phyloP scores from a whole-genome alignment of 2,888 invertebrate genomes.

The Sphaerophoria taeniata region DNA sequence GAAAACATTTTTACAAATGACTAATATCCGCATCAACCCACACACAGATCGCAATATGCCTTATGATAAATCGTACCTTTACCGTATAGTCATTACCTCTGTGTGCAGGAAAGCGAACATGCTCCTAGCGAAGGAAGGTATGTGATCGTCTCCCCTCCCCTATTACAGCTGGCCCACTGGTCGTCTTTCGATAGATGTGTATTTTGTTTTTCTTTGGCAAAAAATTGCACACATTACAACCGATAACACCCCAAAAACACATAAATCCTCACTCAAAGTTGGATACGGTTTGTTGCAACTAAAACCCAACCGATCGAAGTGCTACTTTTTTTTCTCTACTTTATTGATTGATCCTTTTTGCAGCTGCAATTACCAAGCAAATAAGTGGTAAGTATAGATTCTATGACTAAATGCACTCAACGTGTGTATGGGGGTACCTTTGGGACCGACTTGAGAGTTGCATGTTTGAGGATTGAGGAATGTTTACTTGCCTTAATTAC shows the following conservation, averaged over 20 bases:
- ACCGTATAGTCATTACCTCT: conserved; percentile 67
- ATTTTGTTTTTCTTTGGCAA: conserved; percentile 3
- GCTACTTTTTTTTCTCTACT: conserved; percentile 60
- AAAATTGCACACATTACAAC: conserved; percentile 72
- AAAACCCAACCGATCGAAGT: conserved; percentile 65
- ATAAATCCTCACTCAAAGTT: conserved; percentile 67
- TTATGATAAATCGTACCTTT: conserved; percentile 73
- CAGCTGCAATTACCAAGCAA: conserved; percentile 68
- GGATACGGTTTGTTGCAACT: conserved; percentile 31
- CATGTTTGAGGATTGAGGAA: conserved; percentile 13
- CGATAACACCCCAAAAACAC: conserved; percentile 74
- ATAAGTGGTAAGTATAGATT: not conserved
- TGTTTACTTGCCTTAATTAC: conserved; percentile 62
- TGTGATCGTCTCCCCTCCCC: not conserved
- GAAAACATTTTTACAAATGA: conserved; percentile 60
- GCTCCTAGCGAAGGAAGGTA: not conserved
- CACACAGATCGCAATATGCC: conserved; percentile 49
- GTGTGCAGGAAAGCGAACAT: conserved; percentile 50
- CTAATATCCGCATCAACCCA: conserved; percentile 73
- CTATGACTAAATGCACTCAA: not conserved
- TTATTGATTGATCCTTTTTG: conserved; percentile 74
- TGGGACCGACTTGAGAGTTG: no score
- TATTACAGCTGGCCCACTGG: conserved; percentile 1
- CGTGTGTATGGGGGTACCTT: not conserved
- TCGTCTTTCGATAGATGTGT: not conserved